phyloP scores from a whole-genome alignment of 2,113 vertebrate species.

The Osmerus eperlanus region DNA sequence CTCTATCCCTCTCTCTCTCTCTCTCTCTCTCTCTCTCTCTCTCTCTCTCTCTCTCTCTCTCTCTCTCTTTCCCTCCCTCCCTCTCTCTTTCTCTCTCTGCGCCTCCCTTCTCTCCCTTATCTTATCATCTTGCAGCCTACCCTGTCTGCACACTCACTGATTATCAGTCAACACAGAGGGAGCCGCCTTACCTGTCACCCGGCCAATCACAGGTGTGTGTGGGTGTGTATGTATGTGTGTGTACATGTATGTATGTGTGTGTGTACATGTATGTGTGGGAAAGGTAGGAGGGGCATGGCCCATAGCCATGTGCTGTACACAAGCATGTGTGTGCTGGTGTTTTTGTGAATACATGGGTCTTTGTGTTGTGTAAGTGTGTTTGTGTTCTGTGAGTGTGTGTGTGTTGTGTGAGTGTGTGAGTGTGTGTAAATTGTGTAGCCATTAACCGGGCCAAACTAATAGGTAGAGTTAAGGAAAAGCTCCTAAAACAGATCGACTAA shows the following conservation, averaged over 20 bases:
- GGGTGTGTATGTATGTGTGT: not conserved
- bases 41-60: not conserved
- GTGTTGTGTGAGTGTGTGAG: conserved; percentile 8
- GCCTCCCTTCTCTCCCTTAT: not conserved
- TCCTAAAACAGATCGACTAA: no score
- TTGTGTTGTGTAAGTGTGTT: not conserved
- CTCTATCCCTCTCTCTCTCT: not conserved
- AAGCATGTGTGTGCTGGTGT: no score
- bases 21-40: not conserved
- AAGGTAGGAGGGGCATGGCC: not conserved
- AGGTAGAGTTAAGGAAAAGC: not conserved
- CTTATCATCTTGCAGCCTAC: not conserved
- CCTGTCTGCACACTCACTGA: not conserved
- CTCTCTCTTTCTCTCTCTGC: not conserved
- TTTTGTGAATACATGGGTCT: not conserved
- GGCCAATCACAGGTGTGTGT: not conserved
- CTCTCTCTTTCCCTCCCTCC: not conserved
- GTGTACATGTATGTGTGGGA: not conserved
- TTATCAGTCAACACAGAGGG: no score
- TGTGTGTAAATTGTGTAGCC: not conserved
- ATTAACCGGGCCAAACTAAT: not conserved
- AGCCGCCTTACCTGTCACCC: no score
- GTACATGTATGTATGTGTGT: not conserved
- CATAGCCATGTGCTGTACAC: not conserved
- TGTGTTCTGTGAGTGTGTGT: conserved; percentile 8